Evolutionary conservation across 2,888 invertebrate species (phyloP).

Genomic region (Lasioglossum lativentre): DNA sequence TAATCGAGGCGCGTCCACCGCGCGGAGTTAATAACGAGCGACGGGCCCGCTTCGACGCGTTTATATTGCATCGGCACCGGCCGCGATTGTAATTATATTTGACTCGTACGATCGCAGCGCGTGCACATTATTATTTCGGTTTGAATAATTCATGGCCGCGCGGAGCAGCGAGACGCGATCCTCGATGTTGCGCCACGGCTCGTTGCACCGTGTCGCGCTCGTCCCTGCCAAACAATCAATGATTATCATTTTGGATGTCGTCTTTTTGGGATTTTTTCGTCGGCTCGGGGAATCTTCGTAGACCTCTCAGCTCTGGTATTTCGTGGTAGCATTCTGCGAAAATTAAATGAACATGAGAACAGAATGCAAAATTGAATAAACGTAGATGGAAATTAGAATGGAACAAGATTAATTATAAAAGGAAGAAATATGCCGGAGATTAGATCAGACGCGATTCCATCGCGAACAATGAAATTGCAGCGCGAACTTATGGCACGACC

Average conservation of each 20-base stretch:
- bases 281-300: background rate
- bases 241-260: background rate
- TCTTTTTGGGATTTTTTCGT: background rate
- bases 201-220: slow-evolving; percentile 58
- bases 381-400: background rate
- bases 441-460: background rate
- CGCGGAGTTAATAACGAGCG: slow-evolving; percentile 55
- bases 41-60: slow-evolving; percentile 41
- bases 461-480: background rate
- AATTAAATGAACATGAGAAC: too few species aligned
- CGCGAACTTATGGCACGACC: background rate
- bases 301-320: background rate
- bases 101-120: slow-evolving; percentile 73
- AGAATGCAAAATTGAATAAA: too few species aligned
- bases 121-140: slow-evolving; percentile 74
- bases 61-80: slow-evolving; percentile 63
- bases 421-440: background rate
- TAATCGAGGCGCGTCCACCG: slow-evolving; percentile 49
- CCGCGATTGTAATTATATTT: slow-evolving; percentile 71
- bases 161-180: background rate
- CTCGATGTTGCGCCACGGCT: slow-evolving; percentile 54
- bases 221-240: background rate
- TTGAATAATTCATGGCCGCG: slow-evolving; percentile 72
- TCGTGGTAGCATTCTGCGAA: too few species aligned
- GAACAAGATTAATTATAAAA: background rate